These are phyloP conservation scores for Vollenhovia emeryi DNA, from an alignment of 1,140 invertebrate genomes.

Conservation along the genomic window DNA sequence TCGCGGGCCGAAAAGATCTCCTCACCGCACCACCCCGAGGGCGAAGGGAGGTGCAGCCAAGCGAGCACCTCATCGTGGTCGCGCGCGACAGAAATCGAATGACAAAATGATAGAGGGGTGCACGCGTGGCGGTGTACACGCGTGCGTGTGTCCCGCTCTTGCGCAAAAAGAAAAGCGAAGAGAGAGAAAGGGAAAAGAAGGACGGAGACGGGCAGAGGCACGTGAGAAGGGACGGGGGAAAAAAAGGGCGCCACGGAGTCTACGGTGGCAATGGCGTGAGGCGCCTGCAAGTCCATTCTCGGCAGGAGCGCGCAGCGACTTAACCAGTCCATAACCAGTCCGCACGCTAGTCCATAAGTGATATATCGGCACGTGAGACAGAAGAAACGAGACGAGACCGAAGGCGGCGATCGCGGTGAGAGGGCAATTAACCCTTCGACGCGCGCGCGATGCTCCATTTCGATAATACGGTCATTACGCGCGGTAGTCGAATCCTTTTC, in stretches of 20 bases:
- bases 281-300: slow-evolving; percentile 75
- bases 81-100: slow-evolving; percentile 37
- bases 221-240: slow-evolving; percentile 7
- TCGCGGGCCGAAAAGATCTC: slow-evolving; percentile 58
- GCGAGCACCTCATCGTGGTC: slow-evolving; percentile 14
- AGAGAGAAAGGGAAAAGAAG: neutral
- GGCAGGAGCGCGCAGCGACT: slow-evolving; percentile 61
- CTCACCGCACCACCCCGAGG: slow-evolving; percentile 11
- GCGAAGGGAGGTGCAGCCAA: neutral
- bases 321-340: slow-evolving; percentile 69
- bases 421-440: slow-evolving; percentile 22
- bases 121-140: neutral
- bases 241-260: slow-evolving; percentile 73
- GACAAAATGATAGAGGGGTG: slow-evolving; percentile 69
- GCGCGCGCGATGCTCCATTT: slow-evolving; percentile 15
- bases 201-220: neutral
- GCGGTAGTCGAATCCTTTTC: slow-evolving; percentile 13
- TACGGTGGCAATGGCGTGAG: slow-evolving; percentile 71
- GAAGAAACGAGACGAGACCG: neutral
- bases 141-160: neutral
- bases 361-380: slow-evolving; percentile 24
- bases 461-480: slow-evolving; percentile 43
- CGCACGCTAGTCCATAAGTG: slow-evolving; percentile 57
- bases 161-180: slow-evolving; percentile 15
- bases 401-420: neutral